Conservation (phyloP, 92 coral and sea anemone species). For the Parazoanthus swiftii region DNA sequence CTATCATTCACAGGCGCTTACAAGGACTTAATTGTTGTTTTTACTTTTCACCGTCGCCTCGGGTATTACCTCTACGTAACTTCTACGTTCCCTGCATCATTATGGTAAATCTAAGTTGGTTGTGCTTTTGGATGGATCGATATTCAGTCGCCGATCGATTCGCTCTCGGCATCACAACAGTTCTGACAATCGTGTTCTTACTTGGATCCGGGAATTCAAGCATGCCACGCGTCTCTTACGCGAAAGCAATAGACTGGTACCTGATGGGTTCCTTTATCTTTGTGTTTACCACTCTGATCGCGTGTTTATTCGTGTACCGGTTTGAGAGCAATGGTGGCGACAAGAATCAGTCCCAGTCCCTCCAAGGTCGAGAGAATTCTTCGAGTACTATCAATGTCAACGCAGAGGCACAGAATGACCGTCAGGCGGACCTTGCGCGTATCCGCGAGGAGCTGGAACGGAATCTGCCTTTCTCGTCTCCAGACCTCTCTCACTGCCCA, state of each 20-base stretch:
- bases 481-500: slow-evolving; percentile 42
- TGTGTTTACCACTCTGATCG: slow-evolving; percentile 88
- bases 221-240: slow-evolving; percentile 99
- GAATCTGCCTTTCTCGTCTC: slow-evolving; percentile 33
- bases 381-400: slow-evolving; percentile 41
- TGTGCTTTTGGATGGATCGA: slow-evolving; percentile 92
- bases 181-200: slow-evolving; percentile 92
- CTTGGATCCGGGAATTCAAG: slow-evolving; percentile 97
- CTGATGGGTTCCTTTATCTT: slow-evolving; percentile 92
- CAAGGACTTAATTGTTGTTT: slow-evolving; percentile 77
- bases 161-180: slow-evolving; percentile 93
- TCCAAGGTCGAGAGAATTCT: slow-evolving; percentile 16
- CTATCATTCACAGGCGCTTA: slow-evolving; percentile 64
- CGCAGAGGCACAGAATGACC: slow-evolving; percentile 47
- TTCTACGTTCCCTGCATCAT: slow-evolving; percentile 93
- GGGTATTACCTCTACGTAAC: slow-evolving; percentile 92
- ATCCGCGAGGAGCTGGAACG: slow-evolving; percentile 41
- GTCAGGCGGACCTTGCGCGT: slow-evolving; percentile 21
- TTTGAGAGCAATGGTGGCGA: slow-evolving; percentile 46
- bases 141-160: slow-evolving; percentile 93
- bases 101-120: slow-evolving; percentile 94
- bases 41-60: slow-evolving; percentile 88
- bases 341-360: slow-evolving; percentile 30
- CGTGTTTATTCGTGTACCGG: slow-evolving; percentile 81
- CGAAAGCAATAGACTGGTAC: slow-evolving; percentile 99